Base-by-base conservation (phyloP, 2,888 invertebrate genomes). In the Apomyelois bistriatella region DNA sequence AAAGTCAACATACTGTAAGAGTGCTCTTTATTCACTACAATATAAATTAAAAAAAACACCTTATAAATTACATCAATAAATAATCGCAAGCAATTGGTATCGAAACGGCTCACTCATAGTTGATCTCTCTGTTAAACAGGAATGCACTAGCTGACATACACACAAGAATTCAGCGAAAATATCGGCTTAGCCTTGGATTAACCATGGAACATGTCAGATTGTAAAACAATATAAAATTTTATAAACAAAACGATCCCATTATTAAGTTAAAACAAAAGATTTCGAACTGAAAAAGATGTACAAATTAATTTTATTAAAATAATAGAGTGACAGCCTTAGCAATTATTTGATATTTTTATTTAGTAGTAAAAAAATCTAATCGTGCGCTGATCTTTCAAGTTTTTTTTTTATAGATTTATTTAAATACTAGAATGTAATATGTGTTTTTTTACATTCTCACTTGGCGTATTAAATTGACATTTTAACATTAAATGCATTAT, bases 21-120 rank as follows among this genome's bases (percentile, higher is more conserved):
- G 73, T 82, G 76, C 77, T n/a, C n/a, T 86, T 87, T 85, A 86
- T 78, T 88, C 64, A 76, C 76, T 85, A 82, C 69, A 75, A 74
- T 82, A 86, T 86, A 88, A 85, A 86, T 87, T 80, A 85, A 77
- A 78, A 85, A 75, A 80, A 86, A 85, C 81, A 78, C 70, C 52
- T 60, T 80, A 81, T 79, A 84, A 78, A 82, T 85, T 79, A 84
- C 70, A 78, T 76, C 74, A 87, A 88, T 88, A 87, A 86, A 87
- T 87, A 85, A 81, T 77, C 66, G 71, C 74, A 74, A 78, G 76
- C 69, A 82, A 76, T 73, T 64, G 74, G 68, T 68, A 69, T 64
- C 60, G 55, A 59, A 57, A 53, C 53, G 58, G 55, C 41, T 55
- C 52, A 55, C 22, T 22, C 40, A 53, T 41, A 37, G 36, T 42